A percentile compares a stretch with the other conserved stretches of the same genome.
These are phyloP conservation scores for Drosophila pachea DNA, from an alignment of 1,140 invertebrate species.

Conservation along the genomic window DNA sequence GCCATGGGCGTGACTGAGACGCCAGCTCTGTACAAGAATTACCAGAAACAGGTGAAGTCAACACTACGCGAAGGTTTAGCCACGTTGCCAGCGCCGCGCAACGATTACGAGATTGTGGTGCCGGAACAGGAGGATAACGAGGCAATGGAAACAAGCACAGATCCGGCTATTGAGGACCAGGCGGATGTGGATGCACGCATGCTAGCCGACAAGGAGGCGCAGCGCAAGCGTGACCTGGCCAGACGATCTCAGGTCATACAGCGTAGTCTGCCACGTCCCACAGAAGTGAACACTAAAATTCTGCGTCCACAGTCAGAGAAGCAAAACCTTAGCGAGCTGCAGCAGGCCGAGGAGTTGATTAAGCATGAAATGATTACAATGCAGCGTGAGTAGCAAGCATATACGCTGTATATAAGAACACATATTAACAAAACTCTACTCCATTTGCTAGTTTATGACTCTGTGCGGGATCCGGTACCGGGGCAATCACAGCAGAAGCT, in stretches of 20 bases:
- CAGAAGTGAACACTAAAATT: conserved; percentile 91
- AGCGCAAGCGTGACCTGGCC: conserved; percentile 82
- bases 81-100: conserved; percentile 92
- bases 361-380: conserved; percentile 98
- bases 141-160: conserved; percentile 79
- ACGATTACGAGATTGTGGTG: conserved; percentile 99
- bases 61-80: conserved; percentile 87
- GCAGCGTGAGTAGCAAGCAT: conserved; percentile 81
- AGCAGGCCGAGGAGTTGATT: conserved; percentile 97
- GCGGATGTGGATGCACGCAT: conserved; percentile 90
- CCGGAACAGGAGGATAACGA: conserved; percentile 89
- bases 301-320: conserved; percentile 86
- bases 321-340: conserved; percentile 90
- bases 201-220: conserved; percentile 65
- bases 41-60: conserved; percentile 86
- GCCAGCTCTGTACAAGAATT: conserved; percentile 82
- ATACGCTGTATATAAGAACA: not conserved
- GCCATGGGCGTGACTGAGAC: conserved; percentile 84
- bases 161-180: conserved; percentile 87
- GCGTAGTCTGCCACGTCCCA: conserved; percentile 91
- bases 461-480: conserved; percentile 83
- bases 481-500: conserved; percentile 78
- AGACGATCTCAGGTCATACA: conserved; percentile 94
- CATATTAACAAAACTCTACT: not conserved
- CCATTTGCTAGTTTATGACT: conserved; percentile 85